Evolutionary conservation across 2,113 vertebrate genomes (phyloP), one percentile per base, ranked within the genome.

Genomic region (Cinclus mexicanus): DNA sequence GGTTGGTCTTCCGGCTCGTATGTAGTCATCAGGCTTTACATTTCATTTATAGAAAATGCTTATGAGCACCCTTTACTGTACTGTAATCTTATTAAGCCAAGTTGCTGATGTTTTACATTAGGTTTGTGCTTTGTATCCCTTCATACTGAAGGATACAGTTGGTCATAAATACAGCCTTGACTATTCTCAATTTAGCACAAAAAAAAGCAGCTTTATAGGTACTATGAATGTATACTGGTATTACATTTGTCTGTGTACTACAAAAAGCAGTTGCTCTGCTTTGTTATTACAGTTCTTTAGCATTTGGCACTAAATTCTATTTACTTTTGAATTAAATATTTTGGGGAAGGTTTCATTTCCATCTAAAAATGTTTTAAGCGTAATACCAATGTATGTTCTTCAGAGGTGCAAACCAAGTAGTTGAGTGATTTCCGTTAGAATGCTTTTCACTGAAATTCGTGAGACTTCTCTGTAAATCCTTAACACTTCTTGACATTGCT

Each of bases 21-120:
- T 95, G 90, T 86, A 94, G 97, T 97, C 97, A 96, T 97, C 96
- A 96, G 97, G 97, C 96, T 98, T 98, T 98, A 94, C 96, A 96
- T 98, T 97, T 97, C 96, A 97, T 97, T 98, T 97, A 95, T 96
- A 97, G 97, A 97, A 97, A 97, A 97, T 91, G 97, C 98, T 98
- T 97, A 98, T 97, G 96, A 96, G 94, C 90, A 85, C 85, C 83
- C 97, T 96, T 96, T 96, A 96, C 92, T 84, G 88, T 96, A 60
- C 72, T 61, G 61, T 97, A 98, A 98, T 98, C 97, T 97, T 95
- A 92, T 95, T 97, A 97, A 93, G 71, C 68, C 91, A 94, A 91
- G 76, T 96, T 90, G 71, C 47, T 92, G 71, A 72, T 89, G 37
- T 94, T 95, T 94, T 89, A 72, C 0, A 0, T 89, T 92, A 44